These are phyloP conservation scores for Neoarius graeffei DNA, from an alignment of 2,113 vertebrate species.

Conservation along the genomic window DNA sequence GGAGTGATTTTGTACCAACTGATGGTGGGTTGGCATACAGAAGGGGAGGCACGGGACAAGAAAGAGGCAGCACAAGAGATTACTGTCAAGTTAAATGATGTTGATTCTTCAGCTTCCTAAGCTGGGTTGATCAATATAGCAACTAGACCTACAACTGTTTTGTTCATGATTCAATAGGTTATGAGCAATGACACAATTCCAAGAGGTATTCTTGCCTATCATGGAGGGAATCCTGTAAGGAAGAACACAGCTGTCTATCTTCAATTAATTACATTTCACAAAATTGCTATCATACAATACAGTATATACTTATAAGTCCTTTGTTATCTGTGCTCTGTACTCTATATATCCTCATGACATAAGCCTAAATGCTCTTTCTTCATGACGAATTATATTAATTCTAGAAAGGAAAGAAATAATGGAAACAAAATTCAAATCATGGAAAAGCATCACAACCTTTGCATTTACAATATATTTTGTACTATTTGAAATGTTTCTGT, in stretches of 20 bases:
- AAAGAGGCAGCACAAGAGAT: conserved; percentile 57
- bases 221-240: not conserved
- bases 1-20: conserved; percentile 89
- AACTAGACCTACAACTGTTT: not conserved
- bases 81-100: conserved; percentile 79
- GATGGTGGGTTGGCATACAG: conserved; percentile 88
- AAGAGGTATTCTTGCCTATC: not conserved
- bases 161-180: conserved; percentile 6
- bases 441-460: conserved; percentile 37
- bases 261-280: not conserved
- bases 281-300: not conserved
- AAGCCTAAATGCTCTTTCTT: conserved; percentile 30
- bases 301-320: not conserved
- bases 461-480: conserved; percentile 45
- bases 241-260: conserved; percentile 4
- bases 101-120: conserved; percentile 53
- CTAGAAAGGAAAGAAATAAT: conserved; percentile 53
- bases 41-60: conserved; percentile 74
- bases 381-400: conserved; percentile 69
- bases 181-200: not conserved
- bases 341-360: conserved; percentile 4
- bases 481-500: not conserved
- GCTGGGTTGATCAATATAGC: not conserved
- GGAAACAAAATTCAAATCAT: conserved; percentile 44
- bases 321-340: not conserved